Evolutionary conservation across 2,888 invertebrate species (phyloP).

Genomic region (Ormyrus labotus): DNA sequence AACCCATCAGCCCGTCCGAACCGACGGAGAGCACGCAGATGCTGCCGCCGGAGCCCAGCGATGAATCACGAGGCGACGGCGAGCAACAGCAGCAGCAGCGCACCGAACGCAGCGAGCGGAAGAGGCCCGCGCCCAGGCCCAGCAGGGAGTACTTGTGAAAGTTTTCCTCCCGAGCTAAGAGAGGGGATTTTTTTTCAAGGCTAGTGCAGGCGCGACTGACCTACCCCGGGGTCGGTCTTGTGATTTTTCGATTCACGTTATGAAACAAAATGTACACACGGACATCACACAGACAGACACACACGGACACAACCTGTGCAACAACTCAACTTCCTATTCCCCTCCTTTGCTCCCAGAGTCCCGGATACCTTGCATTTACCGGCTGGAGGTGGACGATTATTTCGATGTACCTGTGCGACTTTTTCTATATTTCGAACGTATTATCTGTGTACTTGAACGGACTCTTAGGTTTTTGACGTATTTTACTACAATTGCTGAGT

Average conservation of each 20-base stretch:
- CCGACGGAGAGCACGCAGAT: conserved; percentile 79
- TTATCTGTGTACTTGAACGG: background rate
- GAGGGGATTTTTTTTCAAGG: conserved; percentile 59
- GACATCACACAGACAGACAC: conserved; percentile 1
- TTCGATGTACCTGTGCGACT: background rate
- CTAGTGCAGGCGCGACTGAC: conserved; percentile 59
- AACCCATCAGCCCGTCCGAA: conserved; percentile 76
- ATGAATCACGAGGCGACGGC: conserved; percentile 47
- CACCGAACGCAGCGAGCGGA: conserved; percentile 64
- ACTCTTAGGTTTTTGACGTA: background rate
- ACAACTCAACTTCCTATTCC: background rate
- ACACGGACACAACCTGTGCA: background rate
- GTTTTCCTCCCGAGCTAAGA: conserved; percentile 57
- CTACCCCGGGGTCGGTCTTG: conserved; percentile 43
- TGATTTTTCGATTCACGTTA: conserved; percentile 50
- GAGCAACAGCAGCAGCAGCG: conserved; percentile 54
- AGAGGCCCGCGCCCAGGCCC: conserved; percentile 73
- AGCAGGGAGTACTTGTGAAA: conserved; percentile 73
- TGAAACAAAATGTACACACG: conserved; percentile 13
- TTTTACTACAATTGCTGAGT: no score
- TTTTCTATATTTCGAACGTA: conserved; percentile 10
- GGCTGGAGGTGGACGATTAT: conserved; percentile 6
- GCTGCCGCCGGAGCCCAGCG: conserved; percentile 68
- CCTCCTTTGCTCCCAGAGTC: background rate
- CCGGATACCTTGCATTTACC: background rate